Evolutionary conservation across 2,888 invertebrate genomes (phyloP).

Genomic region (Anagyrus pseudococci): DNA sequence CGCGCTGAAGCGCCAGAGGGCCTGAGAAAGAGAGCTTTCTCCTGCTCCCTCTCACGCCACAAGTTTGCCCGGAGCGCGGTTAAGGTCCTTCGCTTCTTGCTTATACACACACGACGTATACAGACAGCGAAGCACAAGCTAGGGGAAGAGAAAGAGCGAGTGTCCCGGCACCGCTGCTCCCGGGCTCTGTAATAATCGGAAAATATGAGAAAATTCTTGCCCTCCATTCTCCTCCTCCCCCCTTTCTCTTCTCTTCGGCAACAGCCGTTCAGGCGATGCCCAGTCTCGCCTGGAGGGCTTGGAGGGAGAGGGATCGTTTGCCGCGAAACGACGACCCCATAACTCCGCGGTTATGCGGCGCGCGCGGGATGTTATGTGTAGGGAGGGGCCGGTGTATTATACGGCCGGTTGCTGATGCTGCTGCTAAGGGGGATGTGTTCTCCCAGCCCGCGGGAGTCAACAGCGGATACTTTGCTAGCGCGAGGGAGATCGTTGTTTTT

Average conservation of each 20-base stretch:
- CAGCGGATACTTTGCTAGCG: not conserved
- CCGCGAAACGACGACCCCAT: conserved; percentile 3
- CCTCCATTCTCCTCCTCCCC: not conserved
- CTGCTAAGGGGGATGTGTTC: not conserved
- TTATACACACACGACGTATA: conserved; percentile 3
- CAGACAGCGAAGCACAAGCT: too few species aligned
- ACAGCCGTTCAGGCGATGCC: too few species aligned
- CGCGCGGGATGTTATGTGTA: not conserved
- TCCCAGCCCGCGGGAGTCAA: too few species aligned
- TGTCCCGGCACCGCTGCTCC: too few species aligned
- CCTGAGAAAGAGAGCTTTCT: conserved; percentile 1
- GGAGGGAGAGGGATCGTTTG: not conserved
- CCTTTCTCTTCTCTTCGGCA: too few species aligned
- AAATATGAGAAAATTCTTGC: conserved; percentile 55
- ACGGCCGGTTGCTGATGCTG: not conserved
- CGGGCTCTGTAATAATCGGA: conserved; percentile 49
- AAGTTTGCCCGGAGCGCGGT: conserved; percentile 14
- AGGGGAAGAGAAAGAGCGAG: not conserved
- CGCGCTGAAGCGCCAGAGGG: conserved; percentile 1
- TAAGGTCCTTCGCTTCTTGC: conserved; percentile 9
- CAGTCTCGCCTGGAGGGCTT: too few species aligned
- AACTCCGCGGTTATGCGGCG: conserved; percentile 16
- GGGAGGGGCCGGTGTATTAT: not conserved
- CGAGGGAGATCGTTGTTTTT: conserved; percentile 6
- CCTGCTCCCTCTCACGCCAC: too few species aligned